A percentile compares a stretch with the other conserved stretches of the same genome.
Evolutionary conservation across 2,797 vertebrate genomes (phyloP).

Genomic region (Picus viridis): DNA sequence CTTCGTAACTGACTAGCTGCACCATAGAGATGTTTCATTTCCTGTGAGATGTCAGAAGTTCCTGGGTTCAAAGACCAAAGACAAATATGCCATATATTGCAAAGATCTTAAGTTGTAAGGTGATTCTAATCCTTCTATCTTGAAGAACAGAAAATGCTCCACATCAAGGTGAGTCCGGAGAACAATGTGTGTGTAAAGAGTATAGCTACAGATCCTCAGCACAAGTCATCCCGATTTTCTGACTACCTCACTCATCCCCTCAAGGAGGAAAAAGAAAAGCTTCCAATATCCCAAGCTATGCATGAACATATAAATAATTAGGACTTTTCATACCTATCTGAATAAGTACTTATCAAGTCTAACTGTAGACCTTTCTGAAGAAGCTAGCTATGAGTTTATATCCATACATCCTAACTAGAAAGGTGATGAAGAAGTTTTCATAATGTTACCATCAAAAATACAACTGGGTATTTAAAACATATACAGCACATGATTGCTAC

Average conservation of each 20-base stretch:
- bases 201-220: not conserved
- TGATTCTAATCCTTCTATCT: not conserved
- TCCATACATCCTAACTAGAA: not conserved
- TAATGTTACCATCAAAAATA: not conserved
- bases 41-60: not conserved
- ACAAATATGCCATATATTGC: not conserved
- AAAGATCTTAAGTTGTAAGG: not conserved
- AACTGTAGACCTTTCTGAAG: not conserved
- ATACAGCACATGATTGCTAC: not conserved
- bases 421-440: not conserved
- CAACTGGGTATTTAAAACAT: not conserved
- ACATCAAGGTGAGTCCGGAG: not conserved
- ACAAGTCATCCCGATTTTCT: not conserved
- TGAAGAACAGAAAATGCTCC: not conserved
- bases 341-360: not conserved
- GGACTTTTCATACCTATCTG: not conserved
- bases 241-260: not conserved
- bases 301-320: not conserved
- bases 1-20: not conserved
- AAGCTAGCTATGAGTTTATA: not conserved
- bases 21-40: not conserved
- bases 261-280: not conserved
- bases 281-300: not conserved
- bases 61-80: constrained; percentile 4
- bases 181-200: not conserved